Evolutionary conservation across 1,140 invertebrate genomes (phyloP), one percentile per base, ranked within the genome.

Genomic region (Scaptomyza montana): DNA sequence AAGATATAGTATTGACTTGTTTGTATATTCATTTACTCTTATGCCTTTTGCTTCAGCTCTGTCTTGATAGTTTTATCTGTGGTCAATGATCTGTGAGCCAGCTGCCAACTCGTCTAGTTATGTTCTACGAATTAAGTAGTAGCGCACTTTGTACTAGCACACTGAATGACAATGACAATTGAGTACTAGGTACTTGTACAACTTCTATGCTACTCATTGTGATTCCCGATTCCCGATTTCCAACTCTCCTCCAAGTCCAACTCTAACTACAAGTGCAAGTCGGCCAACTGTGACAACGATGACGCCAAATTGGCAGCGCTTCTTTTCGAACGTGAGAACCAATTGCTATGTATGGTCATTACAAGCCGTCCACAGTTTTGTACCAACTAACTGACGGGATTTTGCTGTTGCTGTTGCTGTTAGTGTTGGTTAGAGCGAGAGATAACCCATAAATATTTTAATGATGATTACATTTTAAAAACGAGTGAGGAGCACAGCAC

Each of bases 401-500:
- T 47, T n/a, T 43, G 55, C 39, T 60, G 63, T 63, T 47, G 41
- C 21, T 19, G 61, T 45, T 67, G 60, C n/a, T 53, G 54, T n/a
- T 50, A 50, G 7, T 56, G 53, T 57, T 62, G 49, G 76, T 57
- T 65, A 73, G 74, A 85, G 80, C 81, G 74, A 85, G 82, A 84
- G 84, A 69, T 74, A 68, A 47, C 70, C 80, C 85, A 89, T 89
- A 89, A 89, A 89, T 89, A 89, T 89, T 89, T 89, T 89, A 89
- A 89, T 89, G 84, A 89, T 89, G 84, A 89, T 89, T 89, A 89
- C 84, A 89, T 89, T 89, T 89, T 84, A 84, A 89, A 89, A 89
- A 80, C 79, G 69, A 70, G 66, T 21, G 36, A 39, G 43, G 12
- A 51, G 59, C 28, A 25, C 16, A 55, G 30, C 21, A 25, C 21